These are phyloP conservation scores for Anoplolepis gracilipes DNA, from an alignment of 1,140 invertebrate species.

Conservation along the genomic window DNA sequence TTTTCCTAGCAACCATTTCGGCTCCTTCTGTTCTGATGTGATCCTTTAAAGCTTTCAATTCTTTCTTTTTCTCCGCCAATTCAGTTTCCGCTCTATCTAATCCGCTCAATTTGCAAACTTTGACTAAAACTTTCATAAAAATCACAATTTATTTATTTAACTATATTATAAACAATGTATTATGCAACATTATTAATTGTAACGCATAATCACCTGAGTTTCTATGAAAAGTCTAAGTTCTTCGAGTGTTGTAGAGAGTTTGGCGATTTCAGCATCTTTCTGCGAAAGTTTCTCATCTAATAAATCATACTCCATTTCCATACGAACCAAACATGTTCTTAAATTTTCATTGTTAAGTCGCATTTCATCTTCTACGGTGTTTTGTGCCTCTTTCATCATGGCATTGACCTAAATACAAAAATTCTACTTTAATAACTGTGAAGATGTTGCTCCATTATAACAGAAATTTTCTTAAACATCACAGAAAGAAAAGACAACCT, in stretches of 20 bases:
- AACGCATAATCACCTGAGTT: constrained; percentile 78
- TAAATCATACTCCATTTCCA: constrained; percentile 76
- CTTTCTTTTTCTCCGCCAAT: constrained; percentile 81
- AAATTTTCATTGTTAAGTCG: constrained; percentile 76
- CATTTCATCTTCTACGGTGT: constrained; percentile 77
- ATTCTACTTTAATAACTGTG: background rate
- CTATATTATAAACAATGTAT: background rate
- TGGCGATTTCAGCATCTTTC: constrained; percentile 77
- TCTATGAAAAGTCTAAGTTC: constrained; percentile 79
- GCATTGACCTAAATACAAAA: constrained; percentile 69
- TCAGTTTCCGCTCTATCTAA: constrained; percentile 82
- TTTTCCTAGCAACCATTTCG: constrained; percentile 82
- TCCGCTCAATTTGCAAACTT: constrained; percentile 83
- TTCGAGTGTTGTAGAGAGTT: constrained; percentile 76
- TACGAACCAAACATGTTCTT: constrained; percentile 69
- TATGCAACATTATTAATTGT: background rate
- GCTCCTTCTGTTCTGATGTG: constrained; percentile 82
- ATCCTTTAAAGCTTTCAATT: constrained; percentile 81
- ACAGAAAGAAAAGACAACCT: constrained; percentile 38
- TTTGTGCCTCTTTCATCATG: constrained; percentile 78
- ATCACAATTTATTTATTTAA: background rate
- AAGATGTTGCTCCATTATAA: background rate
- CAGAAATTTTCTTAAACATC: constrained; percentile 61
- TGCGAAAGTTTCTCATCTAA: constrained; percentile 77
- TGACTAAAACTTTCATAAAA: constrained; percentile 83